Conservation (phyloP, 2,797 vertebrate species). For the Lagodon rhomboides region DNA sequence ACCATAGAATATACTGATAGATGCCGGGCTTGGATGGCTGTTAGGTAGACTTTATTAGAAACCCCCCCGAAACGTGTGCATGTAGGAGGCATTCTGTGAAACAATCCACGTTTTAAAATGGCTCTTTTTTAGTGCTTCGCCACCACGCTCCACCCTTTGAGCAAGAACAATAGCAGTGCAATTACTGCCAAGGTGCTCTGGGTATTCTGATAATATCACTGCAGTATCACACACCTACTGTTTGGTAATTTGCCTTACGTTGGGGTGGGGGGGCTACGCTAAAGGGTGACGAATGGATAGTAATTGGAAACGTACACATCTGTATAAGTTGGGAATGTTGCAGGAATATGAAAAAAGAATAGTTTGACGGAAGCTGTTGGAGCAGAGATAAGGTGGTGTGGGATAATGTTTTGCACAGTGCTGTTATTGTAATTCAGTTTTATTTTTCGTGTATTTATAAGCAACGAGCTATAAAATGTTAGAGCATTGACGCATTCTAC, state of each 20-base stretch:
- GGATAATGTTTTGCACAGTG: not conserved
- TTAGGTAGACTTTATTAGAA: not conserved
- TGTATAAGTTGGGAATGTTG: too few species aligned
- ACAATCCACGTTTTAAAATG: conserved; percentile 36
- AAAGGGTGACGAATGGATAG: conserved; percentile 25
- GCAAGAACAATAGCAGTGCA: conserved; percentile 42
- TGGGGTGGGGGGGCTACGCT: conserved; percentile 4
- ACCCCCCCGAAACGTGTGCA: not conserved
- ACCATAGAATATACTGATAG: not conserved
- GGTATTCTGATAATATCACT: conserved; percentile 51
- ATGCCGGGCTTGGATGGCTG: not conserved
- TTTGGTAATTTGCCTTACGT: conserved; percentile 40
- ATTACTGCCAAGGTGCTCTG: conserved; percentile 52
- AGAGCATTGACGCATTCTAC: not conserved
- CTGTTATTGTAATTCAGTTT: conserved; percentile 2
- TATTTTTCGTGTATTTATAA: conserved; percentile 1
- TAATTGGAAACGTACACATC: too few species aligned
- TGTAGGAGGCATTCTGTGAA: not conserved
- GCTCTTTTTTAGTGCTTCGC: conserved; percentile 23
- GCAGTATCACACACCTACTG: conserved; percentile 35
- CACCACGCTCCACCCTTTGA: conserved; percentile 19
- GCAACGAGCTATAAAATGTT: not conserved
- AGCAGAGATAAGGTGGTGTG: not conserved
- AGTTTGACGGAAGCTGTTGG: not conserved
- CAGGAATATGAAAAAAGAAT: not conserved